Evolutionary conservation across 2,797 vertebrate species (phyloP).

Genomic region (Antrozous pallidus): DNA sequence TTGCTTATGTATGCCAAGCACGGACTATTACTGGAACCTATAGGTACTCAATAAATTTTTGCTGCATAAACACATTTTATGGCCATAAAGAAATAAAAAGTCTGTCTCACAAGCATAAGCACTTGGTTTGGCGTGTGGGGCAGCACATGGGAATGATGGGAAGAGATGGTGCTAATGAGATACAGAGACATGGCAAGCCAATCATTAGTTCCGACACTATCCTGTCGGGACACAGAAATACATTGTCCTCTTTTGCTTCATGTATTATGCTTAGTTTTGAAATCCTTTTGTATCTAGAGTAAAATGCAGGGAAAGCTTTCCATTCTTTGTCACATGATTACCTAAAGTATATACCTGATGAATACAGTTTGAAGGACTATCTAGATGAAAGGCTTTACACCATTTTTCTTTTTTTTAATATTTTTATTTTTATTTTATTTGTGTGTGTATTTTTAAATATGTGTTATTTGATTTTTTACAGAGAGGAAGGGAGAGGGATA

Average conservation of each 20-base stretch:
- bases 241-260: not conserved
- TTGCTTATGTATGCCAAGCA: not conserved
- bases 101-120: not conserved
- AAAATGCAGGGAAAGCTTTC: not conserved
- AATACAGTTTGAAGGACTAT: not conserved
- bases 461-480: no score
- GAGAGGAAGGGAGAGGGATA: no score
- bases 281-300: conserved; percentile 2
- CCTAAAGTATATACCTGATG: not conserved
- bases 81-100: not conserved
- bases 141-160: not conserved
- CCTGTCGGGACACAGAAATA: not conserved
- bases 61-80: not conserved
- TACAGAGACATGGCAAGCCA: not conserved
- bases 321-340: not conserved
- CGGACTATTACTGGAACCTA: not conserved
- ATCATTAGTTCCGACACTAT: not conserved
- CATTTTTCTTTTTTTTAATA: conserved; percentile 34
- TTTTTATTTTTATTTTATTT: no score
- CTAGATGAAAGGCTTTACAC: not conserved
- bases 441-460: no score
- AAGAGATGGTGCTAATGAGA: not conserved
- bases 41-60: not conserved
- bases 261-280: conserved; percentile 9
- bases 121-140: not conserved